Base-by-base conservation (phyloP, 2,888 invertebrate species). In the Pyrocoelia pectoralis region DNA sequence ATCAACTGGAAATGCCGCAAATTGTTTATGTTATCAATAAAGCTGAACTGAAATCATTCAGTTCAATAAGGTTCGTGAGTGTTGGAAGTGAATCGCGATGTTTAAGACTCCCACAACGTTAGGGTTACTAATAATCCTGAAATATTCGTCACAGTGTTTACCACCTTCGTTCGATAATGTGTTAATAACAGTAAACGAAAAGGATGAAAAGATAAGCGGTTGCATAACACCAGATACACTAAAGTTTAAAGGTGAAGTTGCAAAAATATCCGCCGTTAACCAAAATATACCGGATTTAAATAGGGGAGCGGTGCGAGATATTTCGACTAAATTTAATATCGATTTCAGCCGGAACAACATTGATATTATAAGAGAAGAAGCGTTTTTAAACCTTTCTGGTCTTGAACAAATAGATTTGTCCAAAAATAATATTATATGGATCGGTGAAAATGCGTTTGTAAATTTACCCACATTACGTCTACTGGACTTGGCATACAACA, bases 331-430 rank as follows among this genome's bases (percentile, higher is more conserved):
- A 5, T 54, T 54, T 13, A 12, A 12, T 1, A 41, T 54, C 1
- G 19, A 13, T 1, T 19, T 54, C 19, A 18, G n/a, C 8, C 10
- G 40, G 1, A 54, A 54, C 12, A 38, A 19, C n/a, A 40, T 54
- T 12, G 53, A 54, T 6, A 52, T 52, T 52, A 52, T 52, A 15
- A 29, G 52, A 17, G 53, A 40, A 41, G 41, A 54, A 17, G 40
- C 53, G 18, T 54, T 54, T 40, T 54, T 40, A 12, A 40, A 54
- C 17, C 33, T 54, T n/a, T n/a, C 53, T 1, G 18, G 12, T 2
- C 10, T 54, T 1, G 13, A 15, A 1, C 1, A 18, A n/a, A 54
- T 54, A 8, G 41, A 54, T 24, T 24, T 54, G 13, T 40, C 40
- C 10, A 3, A 41, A 18, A 54, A 54, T 10, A 18, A 24, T 10